Base-by-base conservation (phyloP, 2,888 invertebrate species). In the Penaeus monodon region DNA sequence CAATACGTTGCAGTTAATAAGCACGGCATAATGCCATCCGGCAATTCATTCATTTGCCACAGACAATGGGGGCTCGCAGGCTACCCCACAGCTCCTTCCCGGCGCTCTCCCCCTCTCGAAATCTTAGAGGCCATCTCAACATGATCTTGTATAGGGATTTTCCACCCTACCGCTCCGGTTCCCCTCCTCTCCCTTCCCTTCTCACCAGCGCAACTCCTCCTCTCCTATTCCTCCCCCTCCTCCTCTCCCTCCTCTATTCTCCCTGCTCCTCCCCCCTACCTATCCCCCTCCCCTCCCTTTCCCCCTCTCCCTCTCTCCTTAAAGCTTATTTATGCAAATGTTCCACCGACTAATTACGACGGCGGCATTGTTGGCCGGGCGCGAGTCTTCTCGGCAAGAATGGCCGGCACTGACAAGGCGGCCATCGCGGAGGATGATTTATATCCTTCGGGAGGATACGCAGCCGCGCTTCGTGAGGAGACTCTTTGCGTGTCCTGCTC, bases 271-370 rank as follows among this genome's bases (percentile, higher is more conserved):
- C 70, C 66, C 85, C 76, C 17, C 29, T 12, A 29, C 29, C 44
- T 17, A 44, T 49, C 38, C n/a, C 27, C 68, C 68, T 20, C 44
- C 24, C n/a, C 44, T 74, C 33, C 17, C 10, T 20, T 33, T 24
- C 78, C 66, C 29, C 24, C 84, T 49, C 66, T 27, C 29, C 44
- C 27, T 27, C 65, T 64, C 70, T 81, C 85, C 81, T 76, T 65
- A 81, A 66, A 81, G 85, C 80, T 81, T 86, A 86, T 86, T 86
- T 86, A 86, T 81, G 76, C 85, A 86, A 80, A 85, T 74, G 85
- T 73, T 77, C 74, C 74, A 74, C 24, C 85, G 76, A 76, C 81
- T 86, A 86, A 86, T 86, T 81, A 81, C 81, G 85, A 86, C 76
- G 73, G 85, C 64, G 85, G 76, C 76, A 81, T 86, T 86, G 85